Percentiles rank a stretch among this genome's conserved stretches.
Conservation (phyloP, 2,113 vertebrate species). For the Atlantisia rogersi region DNA sequence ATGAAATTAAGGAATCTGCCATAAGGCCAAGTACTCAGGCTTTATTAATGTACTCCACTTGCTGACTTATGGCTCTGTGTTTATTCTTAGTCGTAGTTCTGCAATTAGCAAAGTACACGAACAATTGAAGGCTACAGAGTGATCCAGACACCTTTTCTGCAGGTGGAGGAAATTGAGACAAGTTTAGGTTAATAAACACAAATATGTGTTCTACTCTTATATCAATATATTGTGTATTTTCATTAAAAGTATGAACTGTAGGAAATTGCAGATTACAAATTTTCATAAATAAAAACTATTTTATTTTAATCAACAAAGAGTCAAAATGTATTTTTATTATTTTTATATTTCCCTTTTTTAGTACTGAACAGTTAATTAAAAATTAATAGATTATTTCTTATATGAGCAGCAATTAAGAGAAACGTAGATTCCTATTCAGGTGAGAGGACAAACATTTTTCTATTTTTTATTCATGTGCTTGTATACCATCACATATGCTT, state of each 20-base stretch:
- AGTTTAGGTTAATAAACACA: background rate
- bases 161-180: background rate
- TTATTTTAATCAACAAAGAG: background rate
- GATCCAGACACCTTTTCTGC: constrained; percentile 1
- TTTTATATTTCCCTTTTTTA: background rate
- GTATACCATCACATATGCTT: background rate
- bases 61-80: constrained; percentile 54
- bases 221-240: background rate
- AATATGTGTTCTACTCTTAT: background rate
- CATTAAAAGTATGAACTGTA: background rate
- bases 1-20: constrained; percentile 57
- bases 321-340: background rate
- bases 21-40: constrained; percentile 41
- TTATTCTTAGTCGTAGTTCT: constrained; percentile 64
- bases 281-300: background rate
- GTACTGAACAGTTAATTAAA: background rate
- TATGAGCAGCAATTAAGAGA: background rate
- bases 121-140: constrained; percentile 43
- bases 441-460: background rate
- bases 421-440: background rate
- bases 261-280: background rate
- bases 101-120: constrained; percentile 65
- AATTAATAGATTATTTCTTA: background rate
- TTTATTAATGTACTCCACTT: constrained; percentile 71
- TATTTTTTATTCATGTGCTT: background rate